A percentile compares a stretch with the other conserved stretches of the same genome.
Evolutionary conservation across 2,888 invertebrate genomes (phyloP).

Genomic region (Gari tellinella): DNA sequence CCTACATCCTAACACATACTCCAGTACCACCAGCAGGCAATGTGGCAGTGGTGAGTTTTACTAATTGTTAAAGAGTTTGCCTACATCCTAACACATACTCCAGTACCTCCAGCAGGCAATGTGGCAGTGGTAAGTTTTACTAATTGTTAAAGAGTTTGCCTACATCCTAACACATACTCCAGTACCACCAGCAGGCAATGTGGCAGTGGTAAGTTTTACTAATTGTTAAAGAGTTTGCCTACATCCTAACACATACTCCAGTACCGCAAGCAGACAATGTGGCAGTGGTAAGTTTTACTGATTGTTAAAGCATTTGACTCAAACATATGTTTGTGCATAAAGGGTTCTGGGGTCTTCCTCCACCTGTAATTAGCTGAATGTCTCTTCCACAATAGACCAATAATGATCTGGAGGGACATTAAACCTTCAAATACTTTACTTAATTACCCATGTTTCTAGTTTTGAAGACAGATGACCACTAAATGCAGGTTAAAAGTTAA

Average conservation of each 20-base stretch:
- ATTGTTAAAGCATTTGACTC: too few relatives aligned
- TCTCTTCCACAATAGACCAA: too few relatives aligned
- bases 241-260: constrained; percentile 77
- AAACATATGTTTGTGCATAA: too few relatives aligned
- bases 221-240: constrained; percentile 77
- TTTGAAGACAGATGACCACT: too few relatives aligned
- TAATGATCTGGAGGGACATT: too few relatives aligned
- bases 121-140: constrained; percentile 74
- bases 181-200: constrained; percentile 80
- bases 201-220: constrained; percentile 73
- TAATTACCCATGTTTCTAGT: too few relatives aligned
- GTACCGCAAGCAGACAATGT: constrained; percentile 81
- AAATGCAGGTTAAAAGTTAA: too few relatives aligned
- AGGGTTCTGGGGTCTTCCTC: too few relatives aligned
- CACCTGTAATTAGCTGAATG: too few relatives aligned
- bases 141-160: constrained; percentile 53
- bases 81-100: constrained; percentile 76
- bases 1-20: constrained; percentile 76
- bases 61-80: constrained; percentile 76
- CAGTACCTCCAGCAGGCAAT: constrained; percentile 81
- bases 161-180: constrained; percentile 78
- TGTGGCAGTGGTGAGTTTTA: constrained; percentile 74
- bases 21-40: constrained; percentile 81
- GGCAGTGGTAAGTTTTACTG: constrained; percentile 70
- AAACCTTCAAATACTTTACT: too few relatives aligned